These are phyloP conservation scores for Nilaparvata lugens DNA, from an alignment of 1,140 invertebrate genomes.

Conservation along the genomic window DNA sequence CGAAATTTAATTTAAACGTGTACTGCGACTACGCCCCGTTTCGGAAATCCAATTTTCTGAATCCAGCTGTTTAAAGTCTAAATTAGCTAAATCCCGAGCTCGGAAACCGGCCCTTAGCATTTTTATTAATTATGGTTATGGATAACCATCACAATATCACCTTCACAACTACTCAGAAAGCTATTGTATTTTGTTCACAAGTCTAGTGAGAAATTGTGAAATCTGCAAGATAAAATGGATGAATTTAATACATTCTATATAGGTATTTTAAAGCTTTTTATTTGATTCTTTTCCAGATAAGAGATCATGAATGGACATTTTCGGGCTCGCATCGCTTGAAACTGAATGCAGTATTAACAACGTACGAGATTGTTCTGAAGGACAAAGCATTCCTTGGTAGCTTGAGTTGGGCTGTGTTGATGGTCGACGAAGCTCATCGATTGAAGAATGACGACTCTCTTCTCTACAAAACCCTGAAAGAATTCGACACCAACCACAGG, in stretches of 20 bases:
- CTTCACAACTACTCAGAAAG: no score
- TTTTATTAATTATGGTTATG: no score
- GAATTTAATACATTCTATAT: slow-evolving; percentile 11
- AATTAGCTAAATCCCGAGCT: no score
- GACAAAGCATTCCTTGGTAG: slow-evolving; percentile 88
- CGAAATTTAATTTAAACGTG: no score
- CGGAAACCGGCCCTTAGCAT: no score
- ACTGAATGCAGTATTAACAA: slow-evolving; percentile 95
- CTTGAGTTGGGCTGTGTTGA: slow-evolving; percentile 85
- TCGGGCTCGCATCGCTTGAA: slow-evolving; percentile 85
- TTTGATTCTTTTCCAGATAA: slow-evolving; percentile 53
- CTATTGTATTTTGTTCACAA: no score
- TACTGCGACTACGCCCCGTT: no score
- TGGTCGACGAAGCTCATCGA: slow-evolving; percentile 97
- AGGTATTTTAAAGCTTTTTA: no score
- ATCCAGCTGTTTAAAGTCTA: no score
- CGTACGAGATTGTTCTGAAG: slow-evolving; percentile 97
- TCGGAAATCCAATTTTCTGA: no score
- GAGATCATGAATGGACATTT: slow-evolving; percentile 94
- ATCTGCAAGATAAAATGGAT: neutral
- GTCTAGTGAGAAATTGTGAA: no score
- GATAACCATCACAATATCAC: no score
- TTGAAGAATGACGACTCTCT: slow-evolving; percentile 98
- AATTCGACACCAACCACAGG: slow-evolving; percentile 94
- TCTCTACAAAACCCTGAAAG: slow-evolving; percentile 87